Percentiles rank a stretch among this genome's conserved stretches.
These are phyloP conservation scores for Patiria miniata DNA, from an alignment of 35 echinoderm and acorn worm genomes.

Conservation along the genomic window DNA sequence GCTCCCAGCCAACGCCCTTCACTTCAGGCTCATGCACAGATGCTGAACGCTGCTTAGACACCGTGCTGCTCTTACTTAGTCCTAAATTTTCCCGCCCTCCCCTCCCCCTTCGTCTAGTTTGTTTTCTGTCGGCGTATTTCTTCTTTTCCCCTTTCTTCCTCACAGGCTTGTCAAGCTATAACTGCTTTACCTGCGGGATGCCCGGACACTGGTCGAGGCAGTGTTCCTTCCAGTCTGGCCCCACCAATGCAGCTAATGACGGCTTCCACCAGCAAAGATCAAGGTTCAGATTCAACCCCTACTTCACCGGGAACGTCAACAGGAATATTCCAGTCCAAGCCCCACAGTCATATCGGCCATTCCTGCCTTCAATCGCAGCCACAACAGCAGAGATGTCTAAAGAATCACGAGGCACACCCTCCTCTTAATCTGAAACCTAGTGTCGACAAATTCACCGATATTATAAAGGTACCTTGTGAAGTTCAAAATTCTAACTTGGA, in stretches of 20 bases:
- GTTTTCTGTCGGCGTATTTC: not conserved
- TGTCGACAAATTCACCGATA: not conserved
- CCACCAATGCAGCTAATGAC: not conserved
- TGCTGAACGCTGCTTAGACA: too few relatives aligned
- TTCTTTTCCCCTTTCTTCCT: too few relatives aligned
- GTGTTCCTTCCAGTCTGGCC: not conserved
- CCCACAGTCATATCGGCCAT: not conserved
- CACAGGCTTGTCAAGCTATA: too few relatives aligned
- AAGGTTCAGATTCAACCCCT: not conserved
- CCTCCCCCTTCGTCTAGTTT: conserved; percentile 4
- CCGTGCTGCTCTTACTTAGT: too few relatives aligned
- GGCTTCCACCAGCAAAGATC: not conserved
- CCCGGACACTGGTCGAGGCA: not conserved
- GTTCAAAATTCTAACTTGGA: not conserved
- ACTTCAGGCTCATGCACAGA: too few relatives aligned
- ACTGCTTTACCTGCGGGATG: not conserved
- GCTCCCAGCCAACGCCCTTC: too few relatives aligned
- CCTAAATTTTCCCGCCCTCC: too few relatives aligned
- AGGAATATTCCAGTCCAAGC: not conserved
- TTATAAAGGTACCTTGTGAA: not conserved
- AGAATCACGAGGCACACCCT: not conserved
- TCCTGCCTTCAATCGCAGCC: not conserved
- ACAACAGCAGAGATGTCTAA: not conserved
- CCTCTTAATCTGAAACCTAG: not conserved
- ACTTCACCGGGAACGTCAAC: not conserved